Conservation (phyloP, 2,797 vertebrate species). For the Aselliscus stoliczkanus region DNA sequence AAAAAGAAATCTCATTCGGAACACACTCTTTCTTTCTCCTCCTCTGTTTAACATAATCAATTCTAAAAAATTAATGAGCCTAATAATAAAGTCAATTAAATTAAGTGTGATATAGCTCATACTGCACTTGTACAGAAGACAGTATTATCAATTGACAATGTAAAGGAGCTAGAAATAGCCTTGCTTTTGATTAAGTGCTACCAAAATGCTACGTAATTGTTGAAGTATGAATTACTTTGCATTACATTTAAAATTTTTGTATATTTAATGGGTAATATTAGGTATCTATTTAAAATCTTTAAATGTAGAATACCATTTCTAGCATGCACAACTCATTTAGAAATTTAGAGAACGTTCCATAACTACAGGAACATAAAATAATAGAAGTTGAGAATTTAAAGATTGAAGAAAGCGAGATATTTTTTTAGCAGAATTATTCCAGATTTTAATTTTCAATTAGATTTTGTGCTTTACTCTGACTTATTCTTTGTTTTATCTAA, state of each 20-base stretch:
- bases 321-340: neutral
- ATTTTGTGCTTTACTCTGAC: neutral
- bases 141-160: neutral
- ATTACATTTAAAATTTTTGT: neutral
- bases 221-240: neutral
- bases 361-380: neutral
- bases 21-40: neutral
- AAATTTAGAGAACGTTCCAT: neutral
- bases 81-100: conserved; percentile 48
- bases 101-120: neutral
- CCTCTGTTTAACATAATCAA: neutral
- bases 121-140: neutral
- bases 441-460: neutral
- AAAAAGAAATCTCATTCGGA: conserved; percentile 25
- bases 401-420: neutral
- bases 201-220: neutral
- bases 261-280: conserved; percentile 17
- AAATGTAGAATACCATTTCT: conserved; percentile 17
- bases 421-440: neutral
- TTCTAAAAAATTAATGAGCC: conserved; percentile 27
- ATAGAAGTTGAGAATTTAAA: conserved; percentile 33
- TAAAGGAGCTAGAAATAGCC: neutral
- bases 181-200: neutral
- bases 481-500: neutral
- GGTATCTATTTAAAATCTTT: neutral